Evolutionary conservation across 35 echinoderm and acorn worm species (phyloP).

Genomic region (Ophiothrix spiculata): DNA sequence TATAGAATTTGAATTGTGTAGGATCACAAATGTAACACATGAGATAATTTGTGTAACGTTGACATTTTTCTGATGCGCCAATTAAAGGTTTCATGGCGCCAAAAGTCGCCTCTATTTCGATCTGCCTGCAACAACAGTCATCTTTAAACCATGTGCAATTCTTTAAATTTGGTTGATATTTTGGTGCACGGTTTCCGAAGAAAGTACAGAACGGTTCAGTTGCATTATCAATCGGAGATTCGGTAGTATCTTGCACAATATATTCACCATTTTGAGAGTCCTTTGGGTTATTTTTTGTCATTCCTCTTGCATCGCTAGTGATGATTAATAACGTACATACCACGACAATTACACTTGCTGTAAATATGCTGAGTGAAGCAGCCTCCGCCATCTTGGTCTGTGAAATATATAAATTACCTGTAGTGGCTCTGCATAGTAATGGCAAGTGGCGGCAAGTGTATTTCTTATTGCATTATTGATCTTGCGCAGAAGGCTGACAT

Average conservation of each 20-base stretch:
- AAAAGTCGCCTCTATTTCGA: conserved; percentile 84
- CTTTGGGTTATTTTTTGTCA: too few species aligned
- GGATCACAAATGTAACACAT: conserved; percentile 98
- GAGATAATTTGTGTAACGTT: conserved; percentile 84
- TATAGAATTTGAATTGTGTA: conserved; percentile 73
- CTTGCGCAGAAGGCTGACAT: neutral
- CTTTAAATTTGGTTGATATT: conserved; percentile 77
- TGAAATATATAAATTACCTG: too few species aligned
- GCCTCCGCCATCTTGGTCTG: too few species aligned
- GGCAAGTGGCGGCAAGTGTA: too few species aligned
- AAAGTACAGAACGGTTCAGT: conserved; percentile 77
- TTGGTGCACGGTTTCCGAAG: conserved; percentile 91
- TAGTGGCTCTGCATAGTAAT: too few species aligned
- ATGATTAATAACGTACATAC: too few species aligned
- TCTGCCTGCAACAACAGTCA: conserved; percentile 76
- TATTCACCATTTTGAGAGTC: too few species aligned
- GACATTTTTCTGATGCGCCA: conserved; percentile 65
- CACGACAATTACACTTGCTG: too few species aligned
- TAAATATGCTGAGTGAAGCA: too few species aligned
- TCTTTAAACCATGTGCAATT: conserved; percentile 94
- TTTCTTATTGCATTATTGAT: neutral
- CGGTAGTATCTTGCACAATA: too few species aligned
- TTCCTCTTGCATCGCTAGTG: too few species aligned
- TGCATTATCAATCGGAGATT: too few species aligned
- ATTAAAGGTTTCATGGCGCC: conserved; percentile 76